A percentile compares a stretch with the other conserved stretches of the same genome.
phyloP scores from a whole-genome alignment of 1,140 invertebrate genomes.

The Drosophila ironensis region DNA sequence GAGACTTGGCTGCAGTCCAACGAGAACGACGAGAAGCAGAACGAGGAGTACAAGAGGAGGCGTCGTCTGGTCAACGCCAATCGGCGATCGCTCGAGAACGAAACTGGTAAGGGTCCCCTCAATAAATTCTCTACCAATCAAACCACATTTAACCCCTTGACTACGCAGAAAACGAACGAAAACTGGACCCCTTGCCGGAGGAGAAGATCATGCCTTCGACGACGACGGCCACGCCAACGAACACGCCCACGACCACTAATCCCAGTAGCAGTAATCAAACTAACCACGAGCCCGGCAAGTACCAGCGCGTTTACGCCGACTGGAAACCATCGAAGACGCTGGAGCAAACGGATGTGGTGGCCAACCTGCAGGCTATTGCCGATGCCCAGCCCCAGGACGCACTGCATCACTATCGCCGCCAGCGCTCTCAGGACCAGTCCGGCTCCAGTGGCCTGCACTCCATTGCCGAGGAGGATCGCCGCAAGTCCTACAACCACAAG shows the following conservation, averaged over 20 bases:
- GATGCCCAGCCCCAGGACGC: slow-evolving; percentile 84
- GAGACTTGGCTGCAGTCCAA: slow-evolving; percentile 95
- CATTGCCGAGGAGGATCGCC: slow-evolving; percentile 84
- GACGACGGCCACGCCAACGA: slow-evolving; percentile 62
- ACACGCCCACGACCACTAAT: slow-evolving; percentile 63
- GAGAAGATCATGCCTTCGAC: slow-evolving; percentile 81
- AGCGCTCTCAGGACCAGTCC: slow-evolving; percentile 66
- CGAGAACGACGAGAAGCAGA: slow-evolving; percentile 90
- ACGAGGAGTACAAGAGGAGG: slow-evolving; percentile 85
- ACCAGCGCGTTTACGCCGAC: slow-evolving; percentile 87
- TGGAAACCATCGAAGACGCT: slow-evolving; percentile 90
- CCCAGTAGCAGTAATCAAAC: slow-evolving; percentile 29
- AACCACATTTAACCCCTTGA: not conserved
- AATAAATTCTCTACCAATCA: not conserved
- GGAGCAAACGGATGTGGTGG: slow-evolving; percentile 91
- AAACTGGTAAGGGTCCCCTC: slow-evolving; percentile 85
- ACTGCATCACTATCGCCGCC: slow-evolving; percentile 72
- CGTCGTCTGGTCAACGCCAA: slow-evolving; percentile 86
- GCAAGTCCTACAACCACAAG: slow-evolving; percentile 77
- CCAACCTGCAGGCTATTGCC: slow-evolving; percentile 93
- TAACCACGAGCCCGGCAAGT: slow-evolving; percentile 59
- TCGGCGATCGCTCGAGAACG: slow-evolving; percentile 89
- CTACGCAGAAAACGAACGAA: slow-evolving; percentile 87
- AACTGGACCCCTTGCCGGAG: slow-evolving; percentile 88
- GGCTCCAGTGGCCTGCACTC: slow-evolving; percentile 81